Base-by-base conservation (phyloP, 2,797 vertebrate species). In the Florisuga fusca region DNA sequence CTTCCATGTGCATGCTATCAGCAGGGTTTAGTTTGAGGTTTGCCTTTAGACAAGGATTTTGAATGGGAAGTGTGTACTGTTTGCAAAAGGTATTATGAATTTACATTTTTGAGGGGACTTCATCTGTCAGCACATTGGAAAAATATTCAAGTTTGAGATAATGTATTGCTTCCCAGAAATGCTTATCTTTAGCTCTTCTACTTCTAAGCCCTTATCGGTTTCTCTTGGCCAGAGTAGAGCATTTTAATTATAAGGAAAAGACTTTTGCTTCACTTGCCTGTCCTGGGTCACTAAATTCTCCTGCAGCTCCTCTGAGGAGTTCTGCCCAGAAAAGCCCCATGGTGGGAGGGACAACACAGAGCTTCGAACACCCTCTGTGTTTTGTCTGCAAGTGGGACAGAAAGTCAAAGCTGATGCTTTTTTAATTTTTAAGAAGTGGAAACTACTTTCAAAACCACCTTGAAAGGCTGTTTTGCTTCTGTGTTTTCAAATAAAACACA, bases 391-490 rank as follows among this genome's bases (percentile, higher is more conserved):
- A 88, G 61, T 6, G 4, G 87, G 51, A 91, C 7, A 10, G 89
- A 92, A 95, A 95, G 76, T 95, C 89, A 91, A 93, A 84, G 73
- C 85, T 87, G 54, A 34, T 78, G 74, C 66, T 75, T 94, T 80
- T 80, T 77, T 89, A 50, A 61, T 87, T 93, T 93, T 91, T 78
- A 75, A 73, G 75, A 58, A 89, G 48, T 95, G 79, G 84, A 86
- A 95, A 88, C 79, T 75, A 66, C 69, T 93, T 94, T 93, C 92
- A 93, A 87, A 91, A 66, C 27, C 38, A 58, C 51, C 69, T 68
- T 95, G 87, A 95, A 95, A 95, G 84, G 68, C 92, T 91, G 61
- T 89, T 95, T 90, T 97, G 94, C 90, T 90, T 15, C 38, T 41
- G 38, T 41, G 13, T 41, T 41, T 41, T 41, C 38, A 41, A 41